These are phyloP conservation scores for Drosophila quadrilineata DNA, from an alignment of 1,140 invertebrate genomes.

Conservation along the genomic window DNA sequence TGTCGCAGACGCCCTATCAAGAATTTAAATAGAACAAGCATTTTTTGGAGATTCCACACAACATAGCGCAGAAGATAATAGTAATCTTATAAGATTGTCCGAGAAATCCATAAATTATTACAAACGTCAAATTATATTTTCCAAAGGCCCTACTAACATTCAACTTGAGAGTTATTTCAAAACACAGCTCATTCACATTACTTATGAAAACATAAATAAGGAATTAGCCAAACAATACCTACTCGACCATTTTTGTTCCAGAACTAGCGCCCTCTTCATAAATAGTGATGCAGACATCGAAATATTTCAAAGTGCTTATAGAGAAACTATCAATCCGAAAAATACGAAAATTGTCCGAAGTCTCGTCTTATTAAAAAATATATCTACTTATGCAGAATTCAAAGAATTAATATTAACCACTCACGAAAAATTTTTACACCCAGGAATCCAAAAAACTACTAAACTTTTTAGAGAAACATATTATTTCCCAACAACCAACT, in stretches of 20 bases:
- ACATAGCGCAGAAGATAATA: conserved; percentile 7
- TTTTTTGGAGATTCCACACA: conserved; percentile 12
- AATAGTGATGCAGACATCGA: conserved; percentile 13
- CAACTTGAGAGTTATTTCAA: neutral
- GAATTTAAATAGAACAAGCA: conserved; percentile 6
- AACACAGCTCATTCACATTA: conserved; percentile 1
- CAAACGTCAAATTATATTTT: neutral
- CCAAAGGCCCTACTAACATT: neutral
- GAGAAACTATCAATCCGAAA: conserved; percentile 8
- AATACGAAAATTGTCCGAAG: neutral
- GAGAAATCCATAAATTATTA: conserved; percentile 4
- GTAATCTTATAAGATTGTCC: conserved; percentile 2
- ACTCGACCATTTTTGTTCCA: conserved; percentile 6
- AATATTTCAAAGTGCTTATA: no score
- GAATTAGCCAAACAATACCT: conserved; percentile 9
- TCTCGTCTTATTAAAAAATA: conserved; percentile 3
- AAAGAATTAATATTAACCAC: conserved; percentile 5
- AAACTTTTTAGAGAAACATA: no score
- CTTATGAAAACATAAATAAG: neutral
- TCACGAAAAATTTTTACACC: no score
- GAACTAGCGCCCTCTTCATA: conserved; percentile 4
- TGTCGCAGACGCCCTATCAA: neutral
- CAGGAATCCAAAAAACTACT: no score
- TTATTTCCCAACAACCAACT: no score
- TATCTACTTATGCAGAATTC: neutral